These are phyloP conservation scores for Brachymystax lenok DNA, from an alignment of 2,797 vertebrate species.

Conservation along the genomic window DNA sequence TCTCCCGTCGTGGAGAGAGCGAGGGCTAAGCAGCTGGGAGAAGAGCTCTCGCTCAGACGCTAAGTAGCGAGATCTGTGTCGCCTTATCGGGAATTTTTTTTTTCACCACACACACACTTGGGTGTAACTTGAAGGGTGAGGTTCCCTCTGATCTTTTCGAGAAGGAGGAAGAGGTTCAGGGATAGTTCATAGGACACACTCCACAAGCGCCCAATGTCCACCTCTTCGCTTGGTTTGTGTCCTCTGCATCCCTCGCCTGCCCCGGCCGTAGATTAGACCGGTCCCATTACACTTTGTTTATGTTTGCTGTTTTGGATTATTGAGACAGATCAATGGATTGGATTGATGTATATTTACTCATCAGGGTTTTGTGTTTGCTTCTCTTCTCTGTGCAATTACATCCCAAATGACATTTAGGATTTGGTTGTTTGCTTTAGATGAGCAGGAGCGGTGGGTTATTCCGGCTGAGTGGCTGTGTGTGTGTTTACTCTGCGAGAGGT, in stretches of 20 bases:
- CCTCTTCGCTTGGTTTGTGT: constrained; percentile 54
- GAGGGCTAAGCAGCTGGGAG: constrained; percentile 39
- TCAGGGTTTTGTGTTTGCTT: constrained; percentile 36
- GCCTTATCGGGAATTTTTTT: constrained; percentile 46
- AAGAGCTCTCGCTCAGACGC: constrained; percentile 42
- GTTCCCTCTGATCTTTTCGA: no score
- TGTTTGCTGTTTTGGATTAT: constrained; percentile 51
- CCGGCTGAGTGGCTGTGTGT: constrained; percentile 40
- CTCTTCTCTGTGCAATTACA: constrained; percentile 30
- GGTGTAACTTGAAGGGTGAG: constrained; percentile 9
- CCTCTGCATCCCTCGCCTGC: constrained; percentile 39
- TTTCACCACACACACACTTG: constrained; percentile 20
- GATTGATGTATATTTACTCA: constrained; percentile 57
- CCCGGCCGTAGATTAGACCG: constrained; percentile 43
- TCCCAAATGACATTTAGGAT: constrained; percentile 45
- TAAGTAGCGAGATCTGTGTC: constrained; percentile 31
- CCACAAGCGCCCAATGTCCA: constrained; percentile 53
- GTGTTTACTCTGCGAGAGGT: constrained; percentile 22
- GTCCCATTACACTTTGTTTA: constrained; percentile 37
- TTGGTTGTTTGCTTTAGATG: constrained; percentile 37
- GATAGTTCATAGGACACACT: constrained; percentile 72
- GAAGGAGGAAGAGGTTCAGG: constrained; percentile 56
- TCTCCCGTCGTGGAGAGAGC: constrained; percentile 30
- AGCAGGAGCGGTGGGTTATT: constrained; percentile 28
- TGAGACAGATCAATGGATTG: constrained; percentile 49